Evolutionary conservation across 2,113 vertebrate genomes (phyloP).

Genomic region (Chelonoidis abingdonii): DNA sequence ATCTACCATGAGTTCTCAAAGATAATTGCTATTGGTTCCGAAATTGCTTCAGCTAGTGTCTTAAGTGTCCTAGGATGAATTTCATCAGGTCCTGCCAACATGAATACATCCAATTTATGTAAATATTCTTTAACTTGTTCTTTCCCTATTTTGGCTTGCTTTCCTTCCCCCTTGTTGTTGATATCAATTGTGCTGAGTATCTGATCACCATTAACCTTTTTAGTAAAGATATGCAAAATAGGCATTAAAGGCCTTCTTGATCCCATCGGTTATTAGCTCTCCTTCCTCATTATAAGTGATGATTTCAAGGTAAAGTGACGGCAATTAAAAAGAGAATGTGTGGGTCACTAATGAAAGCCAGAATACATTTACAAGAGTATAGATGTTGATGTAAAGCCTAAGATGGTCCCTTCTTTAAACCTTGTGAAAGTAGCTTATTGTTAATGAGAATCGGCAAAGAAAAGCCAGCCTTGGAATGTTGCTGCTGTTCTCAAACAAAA

Average conservation of each 20-base stretch:
- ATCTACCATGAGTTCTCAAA: background rate
- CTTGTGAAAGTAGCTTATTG: slow-evolving; percentile 21
- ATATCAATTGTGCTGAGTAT: background rate
- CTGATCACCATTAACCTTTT: background rate
- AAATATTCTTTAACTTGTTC: too few relatives aligned
- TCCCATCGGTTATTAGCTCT: background rate
- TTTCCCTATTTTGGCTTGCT: background rate
- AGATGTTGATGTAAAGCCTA: slow-evolving; percentile 56
- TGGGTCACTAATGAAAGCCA: background rate
- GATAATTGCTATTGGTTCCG: background rate
- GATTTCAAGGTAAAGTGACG: background rate
- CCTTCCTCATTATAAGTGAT: background rate
- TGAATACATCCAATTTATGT: too few relatives aligned
- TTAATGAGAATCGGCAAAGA: slow-evolving; percentile 3
- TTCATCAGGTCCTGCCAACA: background rate
- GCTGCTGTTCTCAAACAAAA: slow-evolving; percentile 62
- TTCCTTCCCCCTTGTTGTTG: background rate
- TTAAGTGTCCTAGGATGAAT: background rate
- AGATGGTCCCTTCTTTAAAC: slow-evolving; percentile 30
- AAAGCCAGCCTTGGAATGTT: slow-evolving; percentile 29
- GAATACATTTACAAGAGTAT: slow-evolving; percentile 40
- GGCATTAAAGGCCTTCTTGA: background rate
- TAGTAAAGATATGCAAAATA: background rate
- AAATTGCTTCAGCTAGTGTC: background rate
- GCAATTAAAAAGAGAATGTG: background rate